Evolutionary conservation across 2,797 vertebrate species (phyloP), one percentile per base, ranked within the genome.

Genomic region (Hirundo rustica): DNA sequence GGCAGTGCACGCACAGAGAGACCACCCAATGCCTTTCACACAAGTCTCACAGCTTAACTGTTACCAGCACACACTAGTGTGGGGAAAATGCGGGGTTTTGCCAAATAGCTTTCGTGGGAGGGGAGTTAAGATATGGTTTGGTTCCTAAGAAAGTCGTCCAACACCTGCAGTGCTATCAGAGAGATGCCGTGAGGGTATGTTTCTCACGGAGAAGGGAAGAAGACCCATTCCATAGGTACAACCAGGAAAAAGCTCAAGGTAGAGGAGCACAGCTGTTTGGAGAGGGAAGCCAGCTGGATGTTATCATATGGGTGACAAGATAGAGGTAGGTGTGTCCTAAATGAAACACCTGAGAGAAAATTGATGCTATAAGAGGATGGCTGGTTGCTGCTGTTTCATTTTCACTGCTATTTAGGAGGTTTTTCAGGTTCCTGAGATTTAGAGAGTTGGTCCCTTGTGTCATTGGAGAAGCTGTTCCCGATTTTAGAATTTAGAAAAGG

Each of bases 31-130:
- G 48, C 30, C 68, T 82, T 62, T 68, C 55, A 48, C 55, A 45
- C 16, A n/a, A 27, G 12, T 42, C 16, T 67, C 23, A 13, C 12
- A 50, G 14, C 30, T 20, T 13, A 30, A 30, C 23, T 42, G 16
- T 22, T 50, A 22, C 16, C 13, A 18, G 4, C 20, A 45, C 9
- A 30, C 21, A 70, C 22, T 2, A 40, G 9, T 1, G 9, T 4
- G 1, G 11, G 19, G 16, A 54, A 73, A 26, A n/a, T 18, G 5
- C 51, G 38, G 6, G 5, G 1, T 0, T 2, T 40, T 88, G 82
- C 21, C 22, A 44, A 26, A 47, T 15, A 45, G 9, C 15, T 76
- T 70, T 48, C 64, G n/a, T 22, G 16, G 22, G 19, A 54, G 34
- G 7, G 6, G 9, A 19, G 3, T 45, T 42, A 55, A n/a, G 29